Percentiles rank a stretch among this genome's conserved stretches.
Evolutionary conservation across 2,888 invertebrate species (phyloP).

Genomic region (Ormyrus labotus): DNA sequence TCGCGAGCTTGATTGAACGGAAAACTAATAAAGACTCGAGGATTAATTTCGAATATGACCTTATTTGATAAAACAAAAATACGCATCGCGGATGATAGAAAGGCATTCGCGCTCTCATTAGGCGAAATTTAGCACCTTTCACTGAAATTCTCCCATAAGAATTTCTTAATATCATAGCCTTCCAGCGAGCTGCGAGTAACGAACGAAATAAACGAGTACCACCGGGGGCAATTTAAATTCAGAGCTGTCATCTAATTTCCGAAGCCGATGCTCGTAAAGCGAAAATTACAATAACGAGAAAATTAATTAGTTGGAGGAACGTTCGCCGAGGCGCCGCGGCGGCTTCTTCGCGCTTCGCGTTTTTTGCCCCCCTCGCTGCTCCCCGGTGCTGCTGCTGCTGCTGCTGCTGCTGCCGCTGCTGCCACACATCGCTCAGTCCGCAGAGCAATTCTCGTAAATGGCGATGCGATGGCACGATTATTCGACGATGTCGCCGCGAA

Average conservation of each 20-base stretch:
- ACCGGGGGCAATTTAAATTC: no score
- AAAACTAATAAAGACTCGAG: no score
- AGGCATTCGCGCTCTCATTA: no score
- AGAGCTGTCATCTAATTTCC: slow-evolving; percentile 14
- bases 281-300: slow-evolving; percentile 47
- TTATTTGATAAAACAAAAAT: no score
- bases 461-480: slow-evolving; percentile 42
- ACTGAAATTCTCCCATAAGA: neutral
- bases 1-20: no score
- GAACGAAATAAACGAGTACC: no score
- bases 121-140: neutral
- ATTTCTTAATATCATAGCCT: no score
- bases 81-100: no score
- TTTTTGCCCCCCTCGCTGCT: slow-evolving; percentile 6
- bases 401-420: no score
- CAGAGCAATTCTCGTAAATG: slow-evolving; percentile 49
- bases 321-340: slow-evolving; percentile 33
- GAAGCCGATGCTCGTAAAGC: neutral
- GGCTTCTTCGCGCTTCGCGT: neutral
- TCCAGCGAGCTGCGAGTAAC: no score
- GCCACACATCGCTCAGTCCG: slow-evolving; percentile 2
- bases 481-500: slow-evolving; percentile 43
- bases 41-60: no score
- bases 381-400: no score
- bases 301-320: slow-evolving; percentile 46